These are phyloP conservation scores for Triplophysa siluroides DNA, from an alignment of 2,113 vertebrate genomes.

Conservation along the genomic window DNA sequence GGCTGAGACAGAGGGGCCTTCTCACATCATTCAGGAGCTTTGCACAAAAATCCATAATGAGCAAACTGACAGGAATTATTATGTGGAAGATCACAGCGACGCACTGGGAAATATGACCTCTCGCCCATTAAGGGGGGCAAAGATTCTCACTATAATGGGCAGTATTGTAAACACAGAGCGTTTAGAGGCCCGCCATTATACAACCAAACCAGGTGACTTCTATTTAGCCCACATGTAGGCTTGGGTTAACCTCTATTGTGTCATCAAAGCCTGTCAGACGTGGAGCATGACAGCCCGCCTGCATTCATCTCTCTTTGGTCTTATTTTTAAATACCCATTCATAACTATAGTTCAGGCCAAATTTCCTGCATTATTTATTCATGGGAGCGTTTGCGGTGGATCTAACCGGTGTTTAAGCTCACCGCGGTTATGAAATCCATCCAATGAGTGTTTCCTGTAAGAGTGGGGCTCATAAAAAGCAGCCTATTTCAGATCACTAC, in stretches of 20 bases:
- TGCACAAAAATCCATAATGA: conserved; percentile 86
- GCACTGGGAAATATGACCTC: conserved; percentile 82
- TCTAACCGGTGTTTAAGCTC: conserved; percentile 5
- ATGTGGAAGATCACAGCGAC: conserved; percentile 81
- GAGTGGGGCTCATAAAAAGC: conserved; percentile 15
- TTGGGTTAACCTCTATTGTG: conserved; percentile 76
- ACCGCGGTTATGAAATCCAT: conserved; percentile 27
- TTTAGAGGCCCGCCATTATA: conserved; percentile 76
- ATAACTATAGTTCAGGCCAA: conserved; percentile 57
- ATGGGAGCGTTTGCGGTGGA: conserved; percentile 52
- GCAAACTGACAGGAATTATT: conserved; percentile 86
- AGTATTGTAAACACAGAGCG: conserved; percentile 76
- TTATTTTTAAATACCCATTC: conserved; percentile 73
- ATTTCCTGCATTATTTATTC: conserved; percentile 67
- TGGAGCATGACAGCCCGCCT: conserved; percentile 61
- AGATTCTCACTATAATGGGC: conserved; percentile 85
- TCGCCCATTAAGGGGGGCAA: conserved; percentile 71
- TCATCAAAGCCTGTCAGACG: conserved; percentile 72
- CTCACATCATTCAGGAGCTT: conserved; percentile 87
- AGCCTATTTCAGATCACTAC: neutral
- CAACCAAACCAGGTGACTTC: conserved; percentile 76
- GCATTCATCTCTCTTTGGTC: conserved; percentile 55
- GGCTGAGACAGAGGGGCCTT: conserved; percentile 67
- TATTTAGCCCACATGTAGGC: conserved; percentile 66
- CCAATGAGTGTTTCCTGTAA: conserved; percentile 14